Conservation (phyloP, 2,797 vertebrate species). For the Harpagifer antarcticus region DNA sequence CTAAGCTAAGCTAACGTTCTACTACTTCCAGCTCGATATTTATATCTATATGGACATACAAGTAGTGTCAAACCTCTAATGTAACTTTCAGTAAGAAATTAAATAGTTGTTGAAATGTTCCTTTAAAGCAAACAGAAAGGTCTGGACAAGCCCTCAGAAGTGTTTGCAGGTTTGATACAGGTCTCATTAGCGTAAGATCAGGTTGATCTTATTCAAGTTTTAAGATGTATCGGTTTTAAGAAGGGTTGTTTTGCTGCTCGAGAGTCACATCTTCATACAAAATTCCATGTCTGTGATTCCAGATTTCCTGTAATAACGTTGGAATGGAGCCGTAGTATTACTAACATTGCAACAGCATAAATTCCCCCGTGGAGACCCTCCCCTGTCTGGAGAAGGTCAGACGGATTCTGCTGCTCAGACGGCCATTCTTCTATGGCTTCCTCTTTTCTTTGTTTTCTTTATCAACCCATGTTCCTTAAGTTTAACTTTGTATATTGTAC, state of each 20-base stretch:
- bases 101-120: neutral
- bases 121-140: neutral
- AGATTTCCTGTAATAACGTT: slow-evolving; percentile 5
- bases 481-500: slow-evolving; percentile 71
- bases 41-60: neutral
- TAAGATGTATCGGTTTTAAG: neutral
- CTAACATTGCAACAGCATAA: neutral
- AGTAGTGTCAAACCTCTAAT: neutral
- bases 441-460: slow-evolving; percentile 22
- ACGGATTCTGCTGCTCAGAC: slow-evolving; percentile 53
- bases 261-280: slow-evolving; percentile 14
- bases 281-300: slow-evolving; percentile 8
- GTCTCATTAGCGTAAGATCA: slow-evolving; percentile 11
- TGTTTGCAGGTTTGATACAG: slow-evolving; percentile 24
- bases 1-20: slow-evolving; percentile 10
- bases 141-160: neutral
- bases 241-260: slow-evolving; percentile 16
- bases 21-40: neutral
- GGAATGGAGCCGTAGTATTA: slow-evolving; percentile 9
- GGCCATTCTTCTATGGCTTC: slow-evolving; percentile 40
- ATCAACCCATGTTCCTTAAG: slow-evolving; percentile 63
- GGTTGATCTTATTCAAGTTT: slow-evolving; percentile 26
- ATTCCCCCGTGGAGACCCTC: slow-evolving; percentile 8
- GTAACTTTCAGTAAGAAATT: neutral
- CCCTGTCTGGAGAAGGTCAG: slow-evolving; percentile 34